Percentiles rank a stretch among this genome's conserved stretches.
phyloP scores from a whole-genome alignment of 2,113 vertebrate genomes.

The Struthidea cinerea region DNA sequence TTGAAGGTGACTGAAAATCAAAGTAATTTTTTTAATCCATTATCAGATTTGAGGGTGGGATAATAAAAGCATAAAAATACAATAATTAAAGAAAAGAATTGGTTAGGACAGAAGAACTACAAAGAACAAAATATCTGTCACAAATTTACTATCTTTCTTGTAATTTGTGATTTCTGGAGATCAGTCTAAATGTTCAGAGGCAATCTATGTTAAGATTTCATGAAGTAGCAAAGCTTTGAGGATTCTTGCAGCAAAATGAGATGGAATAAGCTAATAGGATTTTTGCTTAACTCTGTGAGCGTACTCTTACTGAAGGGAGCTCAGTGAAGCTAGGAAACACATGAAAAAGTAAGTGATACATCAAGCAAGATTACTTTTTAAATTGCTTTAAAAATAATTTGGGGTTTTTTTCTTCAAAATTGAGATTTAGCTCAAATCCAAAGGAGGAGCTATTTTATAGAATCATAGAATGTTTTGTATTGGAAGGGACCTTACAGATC shows the following conservation, averaged over 20 bases:
- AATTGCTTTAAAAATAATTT: not conserved
- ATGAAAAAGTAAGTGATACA: not conserved
- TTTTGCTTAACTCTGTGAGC: fast-evolving
- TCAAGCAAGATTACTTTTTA: not conserved
- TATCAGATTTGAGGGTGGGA: not conserved
- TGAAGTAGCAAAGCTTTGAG: not conserved
- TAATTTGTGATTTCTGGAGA: not conserved
- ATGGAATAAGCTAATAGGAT: not conserved
- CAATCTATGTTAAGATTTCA: not conserved
- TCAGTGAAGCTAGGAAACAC: not conserved
- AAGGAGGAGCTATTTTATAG: not conserved
- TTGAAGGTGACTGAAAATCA: not conserved
- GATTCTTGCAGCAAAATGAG: not conserved
- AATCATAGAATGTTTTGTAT: not conserved
- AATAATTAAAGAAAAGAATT: not conserved
- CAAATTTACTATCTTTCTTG: not conserved
- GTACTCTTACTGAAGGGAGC: not conserved
- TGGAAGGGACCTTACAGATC: not conserved
- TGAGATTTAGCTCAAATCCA: not conserved
- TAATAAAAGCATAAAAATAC: not conserved
- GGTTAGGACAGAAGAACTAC: not conserved
- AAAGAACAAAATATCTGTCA: not conserved
- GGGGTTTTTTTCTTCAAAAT: fast-evolving
- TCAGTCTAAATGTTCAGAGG: not conserved
- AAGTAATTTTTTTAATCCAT: not conserved